Evolutionary conservation across 2,113 vertebrate genomes (phyloP), one percentile per base, ranked within the genome.

Genomic region (Dascyllus trimaculatus): DNA sequence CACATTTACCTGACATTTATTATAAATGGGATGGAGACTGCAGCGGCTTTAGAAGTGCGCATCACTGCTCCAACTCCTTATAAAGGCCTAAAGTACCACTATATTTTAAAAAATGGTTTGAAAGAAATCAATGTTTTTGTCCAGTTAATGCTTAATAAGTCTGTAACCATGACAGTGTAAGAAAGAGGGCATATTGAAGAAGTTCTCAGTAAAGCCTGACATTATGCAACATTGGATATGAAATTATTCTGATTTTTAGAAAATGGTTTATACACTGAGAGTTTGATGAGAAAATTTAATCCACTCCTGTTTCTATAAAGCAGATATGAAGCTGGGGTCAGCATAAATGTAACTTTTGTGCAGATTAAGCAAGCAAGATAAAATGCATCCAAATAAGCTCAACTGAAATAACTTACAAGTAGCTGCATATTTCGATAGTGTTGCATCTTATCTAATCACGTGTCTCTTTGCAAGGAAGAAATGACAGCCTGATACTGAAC

Each of bases 1-100:
- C 32, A 58, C 21, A 48, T 71, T 17, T 65, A 81, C 32, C 38
- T 51, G 66, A 61, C 46, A 78, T 75, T 56, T 85, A 71, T 81
- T 63, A 73, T 69, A 52, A 73, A 87, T 78, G 53, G 15, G 68
- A 75, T 17, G 19, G 46, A 72, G 51, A 46, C 51, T 18, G 22
- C 5, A 15, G n/a, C 11, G 15, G 40, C 13, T 58, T 53, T 18
- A 5, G 18, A 35, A 38, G 13, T 22, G 18, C 56, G 35, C 49
- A 56, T 52, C 17, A n/a, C 4, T 0, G n/a, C 0, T 21, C 0
- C 22, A 45, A 26, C 43, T 38, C 21, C 18, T 22, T 24, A 35
- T 57, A 54, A 60, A 70, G 29, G 29, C 19, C 52, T 58, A 6
- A 26, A 17, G n/a, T 45, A 43, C 48, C 17, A 17, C 13, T 1